These are phyloP conservation scores for Allochrocebus solatus DNA, from an alignment of 2,797 vertebrate species.

Conservation along the genomic window DNA sequence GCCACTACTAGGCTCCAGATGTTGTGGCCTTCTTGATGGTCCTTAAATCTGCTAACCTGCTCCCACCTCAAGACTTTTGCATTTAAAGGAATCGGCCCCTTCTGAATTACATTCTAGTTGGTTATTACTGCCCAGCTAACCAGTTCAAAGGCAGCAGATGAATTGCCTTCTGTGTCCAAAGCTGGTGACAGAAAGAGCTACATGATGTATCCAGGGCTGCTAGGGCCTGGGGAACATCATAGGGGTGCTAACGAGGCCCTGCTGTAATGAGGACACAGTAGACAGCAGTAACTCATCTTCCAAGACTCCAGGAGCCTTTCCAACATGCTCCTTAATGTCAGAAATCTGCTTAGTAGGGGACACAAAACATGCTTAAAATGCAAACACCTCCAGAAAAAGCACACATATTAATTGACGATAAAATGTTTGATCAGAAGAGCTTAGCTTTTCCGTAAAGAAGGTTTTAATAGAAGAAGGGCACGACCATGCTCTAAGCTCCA, in stretches of 20 bases:
- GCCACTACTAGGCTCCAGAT: background rate
- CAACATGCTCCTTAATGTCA: background rate
- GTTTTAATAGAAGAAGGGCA: background rate
- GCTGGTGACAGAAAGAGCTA: background rate
- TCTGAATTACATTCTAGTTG: background rate
- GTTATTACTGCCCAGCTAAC: background rate
- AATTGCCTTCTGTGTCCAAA: background rate
- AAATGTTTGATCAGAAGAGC: background rate
- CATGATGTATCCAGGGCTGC: background rate
- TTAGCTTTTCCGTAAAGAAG: background rate
- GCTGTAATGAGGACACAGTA: background rate
- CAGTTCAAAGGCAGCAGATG: background rate
- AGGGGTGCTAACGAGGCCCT: background rate
- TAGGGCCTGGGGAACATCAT: background rate
- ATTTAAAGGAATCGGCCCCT: background rate
- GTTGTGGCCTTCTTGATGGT: background rate
- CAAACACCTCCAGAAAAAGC: background rate
- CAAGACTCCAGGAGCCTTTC: background rate
- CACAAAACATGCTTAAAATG: background rate
- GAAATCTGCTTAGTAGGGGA: background rate
- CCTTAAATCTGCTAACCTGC: background rate
- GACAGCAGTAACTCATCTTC: background rate
- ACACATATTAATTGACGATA: background rate
- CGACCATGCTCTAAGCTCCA: background rate
- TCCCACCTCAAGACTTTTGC: background rate